Base-by-base conservation (phyloP, 37 sponge, comb jelly and placozoan genomes). In the Halisarca cf. caerulea region DNA sequence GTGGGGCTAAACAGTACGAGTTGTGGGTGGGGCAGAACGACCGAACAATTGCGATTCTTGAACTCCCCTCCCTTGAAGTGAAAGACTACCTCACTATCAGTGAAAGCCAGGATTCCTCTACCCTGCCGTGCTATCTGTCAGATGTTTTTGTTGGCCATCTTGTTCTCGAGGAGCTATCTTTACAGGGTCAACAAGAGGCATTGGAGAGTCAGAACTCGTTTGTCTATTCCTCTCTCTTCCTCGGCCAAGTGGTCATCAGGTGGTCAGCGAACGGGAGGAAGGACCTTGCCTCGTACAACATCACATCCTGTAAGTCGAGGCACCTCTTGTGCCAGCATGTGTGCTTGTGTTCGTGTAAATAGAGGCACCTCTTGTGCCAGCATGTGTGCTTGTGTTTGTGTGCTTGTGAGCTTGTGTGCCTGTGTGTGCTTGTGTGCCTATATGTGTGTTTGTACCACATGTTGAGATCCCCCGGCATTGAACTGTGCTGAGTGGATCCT, bases 1-100 rank as follows among this genome's bases (percentile, higher is more conserved):
- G 37, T 27, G 43, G 32, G 30, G 39, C 24, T n/a, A 27, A 21
- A 17, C 14, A 53, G 0, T 80, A 80, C 55, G 89, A 92, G 62
- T 57, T 92, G 57, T 92, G 93, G 93, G 89, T 92, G 18, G 93
- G 93, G 21, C 93, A 92, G 87, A 88, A 58, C 47, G 80, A 74
- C 14, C 28, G 20, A 32, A 58, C 59, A 33, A 89, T 92, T 4
- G 70, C 87, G 0, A 57, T 92, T 20, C 72, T 92, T 35, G 80
- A 92, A 69, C 79, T 90, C 0, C 44, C 7, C 0, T 60, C 74
- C 4, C 84, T 92, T 0, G 20, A 39, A 2, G 80, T 83, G 20
- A 68, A 88, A 21, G 66, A 73, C 23, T 89, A 82, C 62, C 25
- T 92, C 21, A 32, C 58, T 34, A 84, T 51, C 47, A n/a, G n/a